These are phyloP conservation scores for Burhinus oedicnemus DNA, from an alignment of 2,113 vertebrate species.

Conservation along the genomic window DNA sequence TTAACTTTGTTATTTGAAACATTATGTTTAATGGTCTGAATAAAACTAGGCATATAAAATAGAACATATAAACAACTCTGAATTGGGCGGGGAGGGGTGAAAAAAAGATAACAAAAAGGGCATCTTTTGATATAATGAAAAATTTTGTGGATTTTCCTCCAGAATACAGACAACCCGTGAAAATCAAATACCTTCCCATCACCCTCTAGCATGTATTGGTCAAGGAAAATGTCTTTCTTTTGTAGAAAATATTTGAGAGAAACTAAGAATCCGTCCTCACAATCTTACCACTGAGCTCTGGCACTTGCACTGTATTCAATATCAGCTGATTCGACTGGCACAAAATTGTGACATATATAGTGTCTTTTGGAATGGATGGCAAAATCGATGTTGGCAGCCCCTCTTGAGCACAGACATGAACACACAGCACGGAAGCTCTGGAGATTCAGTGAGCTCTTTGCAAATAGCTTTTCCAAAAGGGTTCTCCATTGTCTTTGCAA, in stretches of 20 bases:
- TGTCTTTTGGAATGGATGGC: not conserved
- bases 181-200: not conserved
- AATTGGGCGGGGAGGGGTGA: too few relatives aligned
- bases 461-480: not conserved
- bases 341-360: not conserved
- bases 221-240: not conserved
- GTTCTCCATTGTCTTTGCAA: not conserved
- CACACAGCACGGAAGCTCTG: not conserved
- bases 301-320: not conserved
- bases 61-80: not conserved
- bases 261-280: not conserved
- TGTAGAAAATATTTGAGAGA: not conserved
- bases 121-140: not conserved
- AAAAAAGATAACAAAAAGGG: not conserved
- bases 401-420: not conserved
- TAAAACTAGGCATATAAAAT: not conserved
- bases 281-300: not conserved
- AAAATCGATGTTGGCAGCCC: not conserved
- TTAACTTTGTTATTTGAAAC: not conserved
- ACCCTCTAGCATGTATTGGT: not conserved
- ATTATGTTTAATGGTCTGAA: not conserved
- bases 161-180: not conserved
- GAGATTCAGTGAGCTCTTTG: not conserved
- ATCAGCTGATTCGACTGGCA: not conserved
- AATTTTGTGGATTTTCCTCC: not conserved